Base-by-base conservation (phyloP, 1,140 invertebrate genomes). In the Leptinotarsa lineolata region DNA sequence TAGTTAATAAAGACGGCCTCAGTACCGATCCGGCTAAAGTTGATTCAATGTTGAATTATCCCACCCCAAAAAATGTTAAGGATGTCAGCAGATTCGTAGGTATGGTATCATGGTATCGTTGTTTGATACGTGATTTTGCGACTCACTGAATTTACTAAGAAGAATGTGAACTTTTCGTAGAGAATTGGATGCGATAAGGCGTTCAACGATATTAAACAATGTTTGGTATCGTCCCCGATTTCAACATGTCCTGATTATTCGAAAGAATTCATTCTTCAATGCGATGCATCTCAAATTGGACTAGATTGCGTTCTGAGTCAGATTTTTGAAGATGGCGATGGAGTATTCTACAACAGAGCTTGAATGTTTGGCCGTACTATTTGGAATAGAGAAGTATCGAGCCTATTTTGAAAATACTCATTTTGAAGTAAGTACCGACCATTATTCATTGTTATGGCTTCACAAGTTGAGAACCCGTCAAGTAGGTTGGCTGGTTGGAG, bases 351-450 rank as follows among this genome's bases (percentile, higher is more conserved):
- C 79, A 5, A 86, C 83, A 0, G 86, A 89, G 77, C 77, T 80
- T 68, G 87, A 89, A 82, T 84, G 82, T 63, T 74, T 88, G 20
- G 85, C 84, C 0, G 79, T 88, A 8, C 59, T 88, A 1, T 81
- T 77, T 73, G 83, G 80, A 2, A 76, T 88, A 1, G 74, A 86
- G 70, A 82, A 86, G 63, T 84, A 85, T 65, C 46, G 79, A 21
- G 71, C 74, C 21, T 88, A 85, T 79, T 48, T 88, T n/a, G n/a
- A n/a, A n/a, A n/a, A n/a, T 5, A 81, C 72, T 5, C 70, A 82
- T 5, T 87, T 89, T 69, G 83, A 63, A 3, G 81, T 88, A 0
- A 73, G 84, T 15, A 88, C 87, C 0, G 87, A 89, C 72, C 86
- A 87, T 70, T 77, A 80, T 21, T 78, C 83, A 12, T 75, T 89